Conservation (phyloP, 2,797 vertebrate species). For the Lophius americanus region DNA sequence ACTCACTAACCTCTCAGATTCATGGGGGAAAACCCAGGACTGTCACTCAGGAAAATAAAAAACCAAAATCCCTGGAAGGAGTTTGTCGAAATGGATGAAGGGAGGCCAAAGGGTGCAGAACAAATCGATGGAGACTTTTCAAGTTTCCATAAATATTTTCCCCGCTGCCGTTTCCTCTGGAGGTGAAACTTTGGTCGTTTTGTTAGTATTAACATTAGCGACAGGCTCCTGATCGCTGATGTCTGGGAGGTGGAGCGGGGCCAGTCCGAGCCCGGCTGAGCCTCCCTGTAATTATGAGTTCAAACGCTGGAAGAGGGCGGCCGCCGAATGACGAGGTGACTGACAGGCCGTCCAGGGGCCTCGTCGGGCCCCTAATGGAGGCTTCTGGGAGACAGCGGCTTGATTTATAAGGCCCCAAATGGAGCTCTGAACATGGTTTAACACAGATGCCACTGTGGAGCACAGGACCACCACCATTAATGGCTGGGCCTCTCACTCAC, state of each 20-base stretch:
- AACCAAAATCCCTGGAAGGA: slow-evolving; percentile 35
- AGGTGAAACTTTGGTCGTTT: slow-evolving; percentile 65
- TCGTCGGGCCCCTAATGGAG: slow-evolving; percentile 79
- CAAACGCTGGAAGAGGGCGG: slow-evolving; percentile 77
- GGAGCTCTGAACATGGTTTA: slow-evolving; percentile 79
- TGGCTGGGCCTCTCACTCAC: slow-evolving; percentile 50
- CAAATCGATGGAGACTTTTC: slow-evolving; percentile 45
- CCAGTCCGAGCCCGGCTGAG: slow-evolving; percentile 47
- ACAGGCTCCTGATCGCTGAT: slow-evolving; percentile 42
- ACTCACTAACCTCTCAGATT: slow-evolving; percentile 24
- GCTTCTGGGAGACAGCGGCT: slow-evolving; percentile 79
- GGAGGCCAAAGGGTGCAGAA: slow-evolving; percentile 39
- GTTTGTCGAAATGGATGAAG: slow-evolving; percentile 53
- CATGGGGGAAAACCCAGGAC: slow-evolving; percentile 21
- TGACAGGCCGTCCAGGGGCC: slow-evolving; percentile 79
- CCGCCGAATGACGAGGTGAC: slow-evolving; percentile 74
- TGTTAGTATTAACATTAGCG: slow-evolving; percentile 77
- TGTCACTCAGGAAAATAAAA: slow-evolving; percentile 56
- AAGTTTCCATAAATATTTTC: slow-evolving; percentile 77
- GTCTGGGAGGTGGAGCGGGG: slow-evolving; percentile 43
- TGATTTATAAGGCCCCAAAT: slow-evolving; percentile 85
- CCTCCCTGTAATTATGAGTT: slow-evolving; percentile 85
- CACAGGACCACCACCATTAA: slow-evolving; percentile 73
- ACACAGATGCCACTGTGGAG: slow-evolving; percentile 83
- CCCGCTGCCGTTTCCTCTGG: slow-evolving; percentile 56